Base-by-base conservation (phyloP, 2,888 invertebrate genomes). In the Malacosoma neustria region DNA sequence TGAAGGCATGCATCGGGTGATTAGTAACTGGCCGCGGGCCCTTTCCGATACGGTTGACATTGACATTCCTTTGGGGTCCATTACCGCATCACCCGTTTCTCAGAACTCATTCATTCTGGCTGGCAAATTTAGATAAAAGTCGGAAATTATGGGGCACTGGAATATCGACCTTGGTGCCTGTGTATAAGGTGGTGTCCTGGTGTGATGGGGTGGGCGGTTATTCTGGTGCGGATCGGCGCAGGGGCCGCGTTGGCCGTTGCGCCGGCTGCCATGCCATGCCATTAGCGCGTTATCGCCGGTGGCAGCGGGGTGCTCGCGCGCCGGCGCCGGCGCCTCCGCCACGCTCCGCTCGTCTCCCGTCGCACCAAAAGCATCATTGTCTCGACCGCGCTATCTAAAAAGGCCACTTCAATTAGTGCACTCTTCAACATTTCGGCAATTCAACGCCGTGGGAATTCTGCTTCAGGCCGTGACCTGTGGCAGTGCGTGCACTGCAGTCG, bases 31-130 rank as follows among this genome's bases (percentile, higher is more conserved):
- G 22, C 22, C 9, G 6, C 5, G 22, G 9, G 22, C 22, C 22
- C 70, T 71, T 64, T 62, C 60, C 48, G 69, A 72, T 70, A 70
- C 55, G 56, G 58, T 49, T 65, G 73, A 69, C 72, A 66, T 68
- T 69, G 71, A 72, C 73, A 79, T 76, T 76, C 76, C 73, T 65
- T 58, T 65, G 54, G 63, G 57, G 48, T 61, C 71, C 75, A 73
- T 74, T 73, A 73, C 70, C 56, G 64, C 64, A 76, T 67, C 70
- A 65, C 69, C 67, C 63, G 68, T 60, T 81, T 81, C 80, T 70
- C 58, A 68, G 81, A 79, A 81, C 55, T 66, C 82, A 80, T 81
- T 81, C 76, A 80, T 66, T 65, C 63, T 64, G n/a, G n/a, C n/a
- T n/a, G n/a, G n/a, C n/a, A n/a, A n/a, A n/a, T n/a, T n/a, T n/a